Evolutionary conservation across 2,113 vertebrate genomes (phyloP), one percentile per base, ranked within the genome.

Genomic region (Psittacula cyanocephala): DNA sequence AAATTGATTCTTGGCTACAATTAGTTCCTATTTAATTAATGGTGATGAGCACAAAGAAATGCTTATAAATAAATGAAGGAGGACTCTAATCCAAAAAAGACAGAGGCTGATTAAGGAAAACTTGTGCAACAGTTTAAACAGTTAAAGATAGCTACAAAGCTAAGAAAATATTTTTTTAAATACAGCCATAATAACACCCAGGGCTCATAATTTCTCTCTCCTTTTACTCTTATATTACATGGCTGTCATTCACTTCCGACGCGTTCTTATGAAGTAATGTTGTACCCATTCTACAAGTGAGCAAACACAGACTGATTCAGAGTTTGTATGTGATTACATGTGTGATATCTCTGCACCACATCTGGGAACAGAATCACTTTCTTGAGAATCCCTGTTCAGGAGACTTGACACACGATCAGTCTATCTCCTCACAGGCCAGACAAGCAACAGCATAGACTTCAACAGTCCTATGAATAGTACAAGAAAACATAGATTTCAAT

Each of bases 1-100:
- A 94, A 92, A 97, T 93, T 94, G 86, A 93, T 94, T 93, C 63
- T 78, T 95, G 67, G 67, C 72, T 87, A 81, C 88, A 76, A 64
- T 81, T 55, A 70, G 13, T 70, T 94, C 12, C 68, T 91, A 57
- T 92, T 90, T 88, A 96, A 92, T 93, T 95, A 95, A 91, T 50
- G 12, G 25, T 86, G 78, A 86, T 86, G 23, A 85, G 25, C n/a
- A 67, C 90, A 90, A 91, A 91, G 57, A 91, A 91, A 94, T 68
- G 25, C 7, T 88, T 80, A 70, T 55, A 95, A 96, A 91, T 81
- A 93, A 94, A 81, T 64, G 22, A 95, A 91, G 65, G 47, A 70
- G 23, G 35, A 74, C 29, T 43, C 37, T 84, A 60, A 77, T 70
- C 53, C 6, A 74, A 60, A 71, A 82, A 52, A 68, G 12, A 39